Base-by-base conservation (phyloP, 2,888 invertebrate genomes). In the Amblyjoppa proteus region DNA sequence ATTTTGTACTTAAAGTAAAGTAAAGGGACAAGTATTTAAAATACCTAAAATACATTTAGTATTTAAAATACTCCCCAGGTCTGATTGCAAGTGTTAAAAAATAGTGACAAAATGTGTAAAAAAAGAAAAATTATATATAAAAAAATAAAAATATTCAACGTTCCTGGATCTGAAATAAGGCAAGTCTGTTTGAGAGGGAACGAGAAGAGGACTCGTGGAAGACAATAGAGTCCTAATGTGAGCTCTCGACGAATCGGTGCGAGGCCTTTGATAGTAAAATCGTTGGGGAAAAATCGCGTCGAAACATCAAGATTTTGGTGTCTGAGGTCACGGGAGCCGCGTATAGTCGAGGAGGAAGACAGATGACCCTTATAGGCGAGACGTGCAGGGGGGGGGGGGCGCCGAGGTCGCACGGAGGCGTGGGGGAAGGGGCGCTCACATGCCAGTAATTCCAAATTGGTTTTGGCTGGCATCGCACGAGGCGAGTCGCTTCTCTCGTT, bases 381-480 rank as follows among this genome's bases (percentile, higher is more conserved):
- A 58, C 16, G 58, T 45, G 53, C 78, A 66, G 25, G 51, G n/a
- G 74, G 49, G 45, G 6, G 25, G 20, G 20, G 20, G 20, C 20
- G 20, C 31, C 74, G 69, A 76, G 81, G 78, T 49, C 4, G 16
- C 16, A 16, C 16, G 13, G 16, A 13, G 82, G 71, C 51, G 69
- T 61, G 58, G 45, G 73, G 25, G 11, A 53, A 86, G 0, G 58
- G 73, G 31, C 41, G 82, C 76, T 87, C 86, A 79, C 81, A 83
- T 91, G 89, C 90, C 91, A 92, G 92, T 92, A 93, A 93, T 92
- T 93, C 92, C 91, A 92, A 92, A 93, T 93, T 93, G 92, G 90
- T 92, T 93, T 93, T 88, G 89, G 89, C 75, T 53, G 69, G 70
- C 69, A 45, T 69, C 64, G 64, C 53, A 75, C 53, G 64, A 51